A percentile compares a stretch with the other conserved stretches of the same genome.
phyloP scores from a whole-genome alignment of 2,113 vertebrate species.

The Aphyosemion australe region DNA sequence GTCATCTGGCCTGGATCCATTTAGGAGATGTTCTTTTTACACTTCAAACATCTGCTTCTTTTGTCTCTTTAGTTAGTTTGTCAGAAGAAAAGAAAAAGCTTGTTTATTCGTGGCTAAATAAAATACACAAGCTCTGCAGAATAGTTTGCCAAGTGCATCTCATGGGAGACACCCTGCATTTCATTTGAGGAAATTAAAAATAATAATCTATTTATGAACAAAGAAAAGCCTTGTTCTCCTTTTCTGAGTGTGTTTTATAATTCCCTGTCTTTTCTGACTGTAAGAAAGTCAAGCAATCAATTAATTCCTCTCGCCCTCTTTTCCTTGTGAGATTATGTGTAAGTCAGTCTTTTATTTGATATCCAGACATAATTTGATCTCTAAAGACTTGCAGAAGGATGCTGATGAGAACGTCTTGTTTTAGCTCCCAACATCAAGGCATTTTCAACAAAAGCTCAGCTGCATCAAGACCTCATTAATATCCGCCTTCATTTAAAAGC shows the following conservation, averaged over 20 bases:
- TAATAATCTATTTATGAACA: conserved; percentile 81
- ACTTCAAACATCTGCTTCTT: conserved; percentile 66
- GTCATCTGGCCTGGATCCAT: conserved; percentile 24
- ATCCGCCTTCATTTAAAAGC: conserved; percentile 54
- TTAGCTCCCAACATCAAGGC: conserved; percentile 69
- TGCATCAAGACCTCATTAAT: conserved; percentile 70
- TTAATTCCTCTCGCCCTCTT: conserved; percentile 45
- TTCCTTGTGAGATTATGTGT: conserved; percentile 62
- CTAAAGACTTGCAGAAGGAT: conserved; percentile 61
- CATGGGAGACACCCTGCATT: conserved; percentile 68
- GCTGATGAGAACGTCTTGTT: conserved; percentile 62
- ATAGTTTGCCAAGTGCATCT: conserved; percentile 61
- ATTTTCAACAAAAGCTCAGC: conserved; percentile 49
- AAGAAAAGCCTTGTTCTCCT: conserved; percentile 55
- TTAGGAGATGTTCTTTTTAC: conserved; percentile 24
- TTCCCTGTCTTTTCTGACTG: conserved; percentile 49
- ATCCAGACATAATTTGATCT: conserved; percentile 72
- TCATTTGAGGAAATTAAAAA: conserved; percentile 81
- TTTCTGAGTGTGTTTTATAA: conserved; percentile 54
- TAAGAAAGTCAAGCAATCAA: conserved; percentile 61
- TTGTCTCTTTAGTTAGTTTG: conserved; percentile 56
- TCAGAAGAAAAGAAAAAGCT: conserved; percentile 40
- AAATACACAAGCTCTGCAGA: conserved; percentile 56
- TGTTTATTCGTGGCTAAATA: conserved; percentile 64
- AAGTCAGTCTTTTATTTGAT: conserved; percentile 72